Evolutionary conservation across 2,797 vertebrate genomes (phyloP).

Genomic region (Parotocinclus haroldoi): DNA sequence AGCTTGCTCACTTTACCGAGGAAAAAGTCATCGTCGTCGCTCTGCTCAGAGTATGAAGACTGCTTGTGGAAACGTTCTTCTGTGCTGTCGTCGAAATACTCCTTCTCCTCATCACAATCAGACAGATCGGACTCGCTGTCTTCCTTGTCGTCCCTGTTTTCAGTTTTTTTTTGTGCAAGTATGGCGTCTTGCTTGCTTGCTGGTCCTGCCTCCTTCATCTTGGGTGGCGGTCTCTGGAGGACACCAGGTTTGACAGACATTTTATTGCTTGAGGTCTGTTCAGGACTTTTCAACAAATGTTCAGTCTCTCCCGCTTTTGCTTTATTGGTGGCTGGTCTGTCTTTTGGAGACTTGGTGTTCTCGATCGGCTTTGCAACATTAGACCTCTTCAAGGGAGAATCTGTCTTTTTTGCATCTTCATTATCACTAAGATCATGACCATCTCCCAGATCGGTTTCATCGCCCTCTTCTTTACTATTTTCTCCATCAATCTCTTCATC

Average conservation of each 20-base stretch:
- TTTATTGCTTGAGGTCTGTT: neutral
- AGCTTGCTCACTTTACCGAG: slow-evolving; percentile 86
- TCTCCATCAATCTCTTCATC: slow-evolving; percentile 5
- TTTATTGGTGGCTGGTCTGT: neutral
- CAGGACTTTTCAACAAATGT: neutral
- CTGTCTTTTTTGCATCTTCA: slow-evolving; percentile 1
- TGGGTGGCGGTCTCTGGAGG: neutral
- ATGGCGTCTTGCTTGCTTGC: neutral
- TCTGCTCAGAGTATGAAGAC: slow-evolving; percentile 83
- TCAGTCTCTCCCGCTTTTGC: slow-evolving; percentile 2
- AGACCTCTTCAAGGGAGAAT: neutral
- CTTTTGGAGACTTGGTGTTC: neutral
- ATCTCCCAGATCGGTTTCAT: slow-evolving; percentile 9
- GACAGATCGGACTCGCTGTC: slow-evolving; percentile 69
- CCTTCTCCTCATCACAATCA: slow-evolving; percentile 69
- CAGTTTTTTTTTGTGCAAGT: slow-evolving; percentile 7
- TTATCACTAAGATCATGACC: neutral
- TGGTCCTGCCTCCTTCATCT: neutral
- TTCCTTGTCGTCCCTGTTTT: slow-evolving; percentile 19
- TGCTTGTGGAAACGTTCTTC: slow-evolving; percentile 92
- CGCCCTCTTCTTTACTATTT: neutral
- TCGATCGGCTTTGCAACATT: slow-evolving; percentile 1
- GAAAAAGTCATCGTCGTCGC: slow-evolving; percentile 87
- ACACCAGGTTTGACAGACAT: neutral
- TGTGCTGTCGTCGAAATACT: slow-evolving; percentile 95